Conservation (phyloP, 2,113 vertebrate species). For the Corythornis madagascariensis region DNA sequence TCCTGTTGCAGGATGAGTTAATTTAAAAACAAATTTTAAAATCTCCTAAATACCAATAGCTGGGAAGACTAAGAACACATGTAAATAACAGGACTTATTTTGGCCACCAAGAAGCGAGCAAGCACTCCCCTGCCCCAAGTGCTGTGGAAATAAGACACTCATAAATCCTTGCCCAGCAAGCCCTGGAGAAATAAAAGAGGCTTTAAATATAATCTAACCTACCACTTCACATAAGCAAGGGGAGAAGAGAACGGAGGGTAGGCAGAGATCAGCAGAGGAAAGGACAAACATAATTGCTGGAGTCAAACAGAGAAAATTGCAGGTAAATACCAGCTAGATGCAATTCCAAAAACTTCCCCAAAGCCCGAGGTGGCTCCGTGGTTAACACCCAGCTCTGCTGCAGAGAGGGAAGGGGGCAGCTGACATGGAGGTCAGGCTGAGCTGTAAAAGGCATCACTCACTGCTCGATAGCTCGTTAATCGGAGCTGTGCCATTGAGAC, state of each 20-base stretch:
- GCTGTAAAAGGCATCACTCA: background rate
- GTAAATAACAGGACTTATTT: background rate
- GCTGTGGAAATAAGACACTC: slow-evolving; percentile 35
- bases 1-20: background rate
- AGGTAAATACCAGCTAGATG: slow-evolving; percentile 15
- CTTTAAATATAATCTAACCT: slow-evolving; percentile 42
- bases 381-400: background rate
- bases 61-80: background rate
- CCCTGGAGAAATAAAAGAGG: slow-evolving; percentile 62
- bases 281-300: slow-evolving; percentile 56
- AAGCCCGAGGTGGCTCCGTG: accelerated
- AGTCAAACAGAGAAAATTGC: slow-evolving; percentile 53
- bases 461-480: background rate
- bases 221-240: background rate
- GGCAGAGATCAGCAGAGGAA: slow-evolving; percentile 10
- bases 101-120: background rate
- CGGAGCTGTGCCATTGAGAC: background rate
- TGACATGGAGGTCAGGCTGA: background rate
- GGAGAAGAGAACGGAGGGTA: background rate
- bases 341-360: background rate
- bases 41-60: background rate
- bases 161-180: slow-evolving; percentile 44
- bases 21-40: too few relatives aligned
- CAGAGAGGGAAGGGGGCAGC: background rate
- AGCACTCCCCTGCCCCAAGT: background rate